Evolutionary conservation across 30 jellyfish, hydroid and myxozoan genomes (phyloP).

Genomic region (Aurelia sp.): DNA sequence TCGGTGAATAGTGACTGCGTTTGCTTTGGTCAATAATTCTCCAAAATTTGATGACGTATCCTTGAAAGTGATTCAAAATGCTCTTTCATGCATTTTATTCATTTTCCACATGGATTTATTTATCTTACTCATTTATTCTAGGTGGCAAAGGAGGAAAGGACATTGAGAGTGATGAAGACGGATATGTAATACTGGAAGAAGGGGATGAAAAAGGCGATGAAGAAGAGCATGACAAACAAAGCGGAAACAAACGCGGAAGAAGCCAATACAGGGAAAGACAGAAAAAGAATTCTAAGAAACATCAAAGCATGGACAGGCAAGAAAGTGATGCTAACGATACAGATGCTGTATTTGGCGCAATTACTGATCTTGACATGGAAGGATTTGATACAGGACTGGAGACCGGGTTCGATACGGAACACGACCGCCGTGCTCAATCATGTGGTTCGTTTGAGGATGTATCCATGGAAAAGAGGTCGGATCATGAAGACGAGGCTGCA

Average conservation of each 20-base stretch:
- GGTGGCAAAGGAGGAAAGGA: too few relatives aligned
- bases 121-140: too few relatives aligned
- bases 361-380: slow-evolving; percentile 60
- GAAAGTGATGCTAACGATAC: slow-evolving; percentile 60
- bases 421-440: slow-evolving; percentile 18
- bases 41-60: slow-evolving; percentile 4
- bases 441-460: slow-evolving; percentile 43
- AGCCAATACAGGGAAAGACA: not conserved
- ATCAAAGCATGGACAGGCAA: slow-evolving; percentile 10
- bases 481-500: not conserved
- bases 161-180: not conserved
- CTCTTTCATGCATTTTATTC: not conserved
- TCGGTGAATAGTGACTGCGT: slow-evolving; percentile 8
- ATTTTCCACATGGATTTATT: not conserved
- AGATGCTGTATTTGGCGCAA: slow-evolving; percentile 60
- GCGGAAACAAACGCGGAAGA: not conserved
- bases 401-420: slow-evolving; percentile 44
- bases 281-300: not conserved
- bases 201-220: not conserved
- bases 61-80: not conserved
- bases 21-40: not conserved
- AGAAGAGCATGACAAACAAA: too few relatives aligned
- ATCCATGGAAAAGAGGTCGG: slow-evolving; percentile 9
- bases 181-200: not conserved
- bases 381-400: slow-evolving; percentile 68